Conservation (phyloP, 2,113 vertebrate genomes). For the Trichomycterus rosablanca region DNA sequence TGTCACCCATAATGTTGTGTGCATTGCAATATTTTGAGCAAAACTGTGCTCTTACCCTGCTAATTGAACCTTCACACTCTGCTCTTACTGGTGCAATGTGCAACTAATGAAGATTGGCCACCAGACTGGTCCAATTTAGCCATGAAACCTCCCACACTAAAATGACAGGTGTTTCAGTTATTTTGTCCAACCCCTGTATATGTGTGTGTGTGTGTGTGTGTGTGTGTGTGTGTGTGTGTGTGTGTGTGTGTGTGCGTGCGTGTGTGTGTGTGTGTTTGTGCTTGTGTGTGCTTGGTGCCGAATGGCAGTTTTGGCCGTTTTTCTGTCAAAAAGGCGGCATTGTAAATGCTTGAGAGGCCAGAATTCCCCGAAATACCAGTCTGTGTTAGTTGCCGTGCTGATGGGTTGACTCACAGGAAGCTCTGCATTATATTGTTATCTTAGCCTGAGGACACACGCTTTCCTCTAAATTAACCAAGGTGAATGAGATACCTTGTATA, state of each 20-base stretch:
- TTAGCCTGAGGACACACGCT: conserved; percentile 16
- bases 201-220: conserved; percentile 1
- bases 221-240: not conserved
- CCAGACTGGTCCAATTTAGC: too few relatives aligned
- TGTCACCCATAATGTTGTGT: too few relatives aligned
- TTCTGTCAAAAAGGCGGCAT: not conserved
- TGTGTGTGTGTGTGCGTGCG: not conserved
- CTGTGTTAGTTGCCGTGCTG: conserved; percentile 45
- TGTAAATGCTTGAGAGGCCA: conserved; percentile 34
- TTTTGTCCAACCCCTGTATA: too few relatives aligned
- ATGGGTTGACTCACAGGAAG: conserved; percentile 67
- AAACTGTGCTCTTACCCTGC: too few relatives aligned
- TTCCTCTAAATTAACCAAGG: conserved; percentile 16
- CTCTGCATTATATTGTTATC: conserved; percentile 37
- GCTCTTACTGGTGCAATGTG: too few relatives aligned
- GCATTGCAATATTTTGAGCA: too few relatives aligned
- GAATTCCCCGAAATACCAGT: conserved; percentile 60
- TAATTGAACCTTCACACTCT: too few relatives aligned
- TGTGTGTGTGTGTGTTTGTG: too few relatives aligned
- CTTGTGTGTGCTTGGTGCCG: not conserved
- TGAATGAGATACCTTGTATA: conserved; percentile 14
- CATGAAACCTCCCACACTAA: too few relatives aligned
- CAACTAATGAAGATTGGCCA: too few relatives aligned
- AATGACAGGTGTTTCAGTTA: too few relatives aligned
- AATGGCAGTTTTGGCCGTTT: conserved; percentile 1